phyloP scores from a whole-genome alignment of 2,888 invertebrate species.

The Melanotus villosus region DNA sequence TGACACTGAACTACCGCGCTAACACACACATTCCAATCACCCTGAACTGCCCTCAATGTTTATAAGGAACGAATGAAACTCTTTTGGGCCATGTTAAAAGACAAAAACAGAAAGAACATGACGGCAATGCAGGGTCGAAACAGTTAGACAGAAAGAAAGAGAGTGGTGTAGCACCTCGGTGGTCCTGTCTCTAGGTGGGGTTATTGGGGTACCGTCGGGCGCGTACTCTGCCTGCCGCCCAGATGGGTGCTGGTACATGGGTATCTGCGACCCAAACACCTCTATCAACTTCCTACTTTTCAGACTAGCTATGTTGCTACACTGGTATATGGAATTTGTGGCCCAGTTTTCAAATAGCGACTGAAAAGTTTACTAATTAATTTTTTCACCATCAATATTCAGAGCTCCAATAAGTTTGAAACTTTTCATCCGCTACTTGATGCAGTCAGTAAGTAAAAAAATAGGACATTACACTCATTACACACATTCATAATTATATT shows the following conservation, averaged over 20 bases:
- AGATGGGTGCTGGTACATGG: constrained; percentile 75
- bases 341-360: constrained; percentile 44
- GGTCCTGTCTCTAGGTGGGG: constrained; percentile 68
- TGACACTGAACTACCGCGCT: constrained; percentile 46
- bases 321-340: constrained; percentile 46
- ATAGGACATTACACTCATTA: constrained; percentile 28
- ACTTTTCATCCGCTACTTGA: constrained; percentile 45
- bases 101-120: no score
- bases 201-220: constrained; percentile 68
- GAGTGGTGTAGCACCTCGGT: constrained; percentile 67
- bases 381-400: neutral
- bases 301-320: constrained; percentile 46
- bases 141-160: constrained; percentile 83
- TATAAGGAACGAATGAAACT: constrained; percentile 9
- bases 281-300: constrained; percentile 53
- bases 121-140: constrained; percentile 64
- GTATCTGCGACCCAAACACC: constrained; percentile 72
- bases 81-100: constrained; percentile 24
- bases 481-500: constrained; percentile 23
- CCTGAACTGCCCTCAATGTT: constrained; percentile 39
- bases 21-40: constrained; percentile 46
- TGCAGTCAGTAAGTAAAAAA: constrained; percentile 30
- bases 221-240: constrained; percentile 69
- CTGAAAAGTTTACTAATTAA: constrained; percentile 35
- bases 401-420: neutral